Evolutionary conservation across 2,797 vertebrate species (phyloP).

Genomic region (Argentina silus): DNA sequence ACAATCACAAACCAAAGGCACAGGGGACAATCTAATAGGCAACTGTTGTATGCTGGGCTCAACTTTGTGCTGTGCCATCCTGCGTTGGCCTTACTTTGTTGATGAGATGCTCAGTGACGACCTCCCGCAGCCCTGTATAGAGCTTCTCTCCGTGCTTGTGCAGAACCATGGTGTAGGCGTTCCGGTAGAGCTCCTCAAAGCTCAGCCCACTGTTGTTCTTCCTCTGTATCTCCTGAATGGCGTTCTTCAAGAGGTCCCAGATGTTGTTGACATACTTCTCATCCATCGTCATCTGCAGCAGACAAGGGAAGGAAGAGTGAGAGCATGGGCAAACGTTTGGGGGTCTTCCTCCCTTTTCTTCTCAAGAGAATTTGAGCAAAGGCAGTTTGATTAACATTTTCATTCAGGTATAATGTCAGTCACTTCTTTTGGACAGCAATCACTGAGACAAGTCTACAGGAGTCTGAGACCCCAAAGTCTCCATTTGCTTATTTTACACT

Average conservation of each 20-base stretch:
- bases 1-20: background rate
- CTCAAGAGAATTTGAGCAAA: background rate
- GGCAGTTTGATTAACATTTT: background rate
- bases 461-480: background rate
- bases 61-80: background rate
- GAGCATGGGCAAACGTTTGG: no score
- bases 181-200: slow-evolving; percentile 98
- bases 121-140: slow-evolving; percentile 96
- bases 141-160: slow-evolving; percentile 99
- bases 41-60: background rate
- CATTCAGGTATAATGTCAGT: no score
- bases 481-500: background rate
- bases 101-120: slow-evolving; percentile 98
- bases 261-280: slow-evolving; percentile 99
- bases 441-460: background rate
- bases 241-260: slow-evolving; percentile 98
- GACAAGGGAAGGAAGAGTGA: slow-evolving; percentile 9
- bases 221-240: slow-evolving; percentile 98
- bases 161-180: slow-evolving; percentile 98
- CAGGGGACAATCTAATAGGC: no score
- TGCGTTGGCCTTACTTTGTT: slow-evolving; percentile 86
- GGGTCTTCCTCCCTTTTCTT: background rate
- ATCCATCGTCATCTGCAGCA: slow-evolving; percentile 97
- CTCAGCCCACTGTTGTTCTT: slow-evolving; percentile 99
- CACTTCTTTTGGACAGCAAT: no score